Evolutionary conservation across 2,888 invertebrate genomes (phyloP).

Genomic region (Lasioglossum pauxillum): DNA sequence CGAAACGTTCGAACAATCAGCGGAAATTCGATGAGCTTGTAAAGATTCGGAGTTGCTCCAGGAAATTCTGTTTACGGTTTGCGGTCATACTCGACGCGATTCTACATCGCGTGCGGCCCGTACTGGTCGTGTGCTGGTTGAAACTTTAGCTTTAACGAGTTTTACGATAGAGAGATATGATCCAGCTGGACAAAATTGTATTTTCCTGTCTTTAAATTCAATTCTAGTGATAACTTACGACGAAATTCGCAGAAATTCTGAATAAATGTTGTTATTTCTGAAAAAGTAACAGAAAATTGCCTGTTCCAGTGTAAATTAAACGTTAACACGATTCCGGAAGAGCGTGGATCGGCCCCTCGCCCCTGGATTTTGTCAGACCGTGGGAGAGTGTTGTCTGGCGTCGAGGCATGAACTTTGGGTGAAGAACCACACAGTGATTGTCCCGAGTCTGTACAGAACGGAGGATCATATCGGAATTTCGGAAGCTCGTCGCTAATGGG

Average conservation of each 20-base stretch:
- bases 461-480: constrained; percentile 27
- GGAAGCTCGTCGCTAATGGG: constrained; percentile 69
- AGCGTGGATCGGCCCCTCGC: background rate
- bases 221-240: too few relatives aligned
- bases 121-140: background rate
- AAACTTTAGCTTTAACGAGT: background rate
- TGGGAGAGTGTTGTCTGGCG: constrained; percentile 15
- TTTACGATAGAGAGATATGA: background rate
- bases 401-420: constrained; percentile 36
- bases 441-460: constrained; percentile 38
- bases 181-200: background rate
- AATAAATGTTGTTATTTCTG: too few relatives aligned
- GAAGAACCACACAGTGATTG: constrained; percentile 70
- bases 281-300: too few relatives aligned
- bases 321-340: constrained; percentile 37
- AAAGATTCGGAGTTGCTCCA: background rate
- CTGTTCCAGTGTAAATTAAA: too few relatives aligned
- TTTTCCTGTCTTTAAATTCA: background rate
- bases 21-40: background rate
- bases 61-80: constrained; percentile 17
- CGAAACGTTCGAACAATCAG: background rate
- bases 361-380: constrained; percentile 8
- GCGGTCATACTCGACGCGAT: background rate
- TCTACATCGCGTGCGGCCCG: background rate
- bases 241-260: too few relatives aligned